Conservation (phyloP, 2,113 vertebrate species). For the Corythornis vintsioides region DNA sequence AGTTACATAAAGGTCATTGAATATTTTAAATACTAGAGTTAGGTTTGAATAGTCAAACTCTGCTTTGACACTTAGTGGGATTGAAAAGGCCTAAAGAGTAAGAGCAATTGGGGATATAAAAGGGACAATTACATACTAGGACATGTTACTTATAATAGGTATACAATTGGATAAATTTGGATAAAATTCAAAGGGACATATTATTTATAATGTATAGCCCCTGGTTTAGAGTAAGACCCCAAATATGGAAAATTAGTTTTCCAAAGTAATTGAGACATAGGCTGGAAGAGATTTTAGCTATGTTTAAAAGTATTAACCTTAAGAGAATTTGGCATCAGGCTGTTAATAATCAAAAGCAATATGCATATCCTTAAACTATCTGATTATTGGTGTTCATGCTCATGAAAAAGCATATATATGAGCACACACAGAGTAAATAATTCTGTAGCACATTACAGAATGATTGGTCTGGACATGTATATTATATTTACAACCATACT, state of each 20-base stretch:
- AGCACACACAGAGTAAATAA: background rate
- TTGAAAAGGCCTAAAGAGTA: background rate
- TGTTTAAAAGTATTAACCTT: background rate
- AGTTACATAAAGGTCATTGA: background rate
- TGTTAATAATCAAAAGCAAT: background rate
- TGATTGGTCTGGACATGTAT: background rate
- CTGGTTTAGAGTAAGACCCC: background rate
- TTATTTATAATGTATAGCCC: background rate
- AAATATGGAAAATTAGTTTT: background rate
- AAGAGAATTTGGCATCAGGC: background rate
- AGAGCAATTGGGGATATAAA: background rate
- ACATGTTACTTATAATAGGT: too few species aligned
- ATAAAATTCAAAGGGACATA: too few species aligned
- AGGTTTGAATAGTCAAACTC: background rate
- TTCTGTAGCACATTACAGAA: background rate
- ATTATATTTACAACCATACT: constrained; percentile 26
- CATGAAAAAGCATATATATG: background rate
- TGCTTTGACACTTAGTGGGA: background rate
- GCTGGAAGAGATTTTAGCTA: background rate
- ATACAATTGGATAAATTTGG: too few species aligned
- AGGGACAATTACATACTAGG: too few species aligned
- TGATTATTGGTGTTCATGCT: background rate
- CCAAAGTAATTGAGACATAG: background rate
- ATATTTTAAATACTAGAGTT: background rate
- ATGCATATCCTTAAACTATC: background rate